Evolutionary conservation across 2,888 invertebrate genomes (phyloP).

Genomic region (Microchrysa polita): DNA sequence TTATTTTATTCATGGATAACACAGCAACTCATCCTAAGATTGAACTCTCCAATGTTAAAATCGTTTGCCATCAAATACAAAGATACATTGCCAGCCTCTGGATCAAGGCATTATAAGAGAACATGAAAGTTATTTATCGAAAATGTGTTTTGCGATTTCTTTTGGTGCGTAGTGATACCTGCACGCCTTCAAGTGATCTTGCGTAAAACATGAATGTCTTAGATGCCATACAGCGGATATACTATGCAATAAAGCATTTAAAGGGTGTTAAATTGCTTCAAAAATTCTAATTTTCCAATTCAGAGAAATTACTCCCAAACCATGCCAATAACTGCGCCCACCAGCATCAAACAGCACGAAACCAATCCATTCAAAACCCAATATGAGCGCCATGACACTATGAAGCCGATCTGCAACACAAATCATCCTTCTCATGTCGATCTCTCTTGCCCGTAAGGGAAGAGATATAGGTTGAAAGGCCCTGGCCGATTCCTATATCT

Average conservation of each 20-base stretch:
- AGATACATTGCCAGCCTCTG: not conserved
- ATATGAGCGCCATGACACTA: too few species aligned
- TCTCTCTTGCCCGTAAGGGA: too few species aligned
- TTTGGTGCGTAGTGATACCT: not conserved
- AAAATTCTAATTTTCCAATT: too few species aligned
- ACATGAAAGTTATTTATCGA: not conserved
- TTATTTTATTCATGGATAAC: slow-evolving; percentile 48
- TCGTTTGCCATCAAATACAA: not conserved
- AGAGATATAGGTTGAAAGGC: too few species aligned
- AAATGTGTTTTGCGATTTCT: not conserved
- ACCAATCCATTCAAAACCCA: too few species aligned
- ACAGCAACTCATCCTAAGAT: not conserved
- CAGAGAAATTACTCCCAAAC: too few species aligned
- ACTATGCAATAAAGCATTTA: not conserved
- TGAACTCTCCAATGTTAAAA: not conserved
- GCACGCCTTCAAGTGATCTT: not conserved
- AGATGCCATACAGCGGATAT: not conserved
- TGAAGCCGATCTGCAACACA: too few species aligned
- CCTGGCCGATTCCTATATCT: too few species aligned
- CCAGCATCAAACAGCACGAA: too few species aligned
- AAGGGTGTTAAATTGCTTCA: not conserved
- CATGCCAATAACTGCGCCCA: too few species aligned
- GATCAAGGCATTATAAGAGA: not conserved
- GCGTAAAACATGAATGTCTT: not conserved
- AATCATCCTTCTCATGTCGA: too few species aligned